These are phyloP conservation scores for Cassiopea andromeda DNA, from an alignment of 30 jellyfish, hydroid and myxozoan genomes.

Conservation along the genomic window DNA sequence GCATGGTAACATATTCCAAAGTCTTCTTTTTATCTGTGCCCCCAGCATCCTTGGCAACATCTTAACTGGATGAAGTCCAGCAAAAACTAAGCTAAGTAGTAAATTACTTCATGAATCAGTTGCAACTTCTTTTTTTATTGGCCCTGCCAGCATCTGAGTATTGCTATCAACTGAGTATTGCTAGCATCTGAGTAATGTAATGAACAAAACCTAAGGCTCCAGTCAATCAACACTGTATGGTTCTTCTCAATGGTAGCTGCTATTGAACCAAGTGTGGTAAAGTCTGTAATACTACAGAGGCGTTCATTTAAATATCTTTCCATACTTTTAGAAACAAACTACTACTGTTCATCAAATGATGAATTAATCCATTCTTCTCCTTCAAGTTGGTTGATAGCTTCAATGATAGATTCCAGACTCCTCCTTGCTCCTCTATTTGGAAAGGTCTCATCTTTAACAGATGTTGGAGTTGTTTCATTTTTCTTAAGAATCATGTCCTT, in stretches of 20 bases:
- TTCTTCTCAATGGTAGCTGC: neutral
- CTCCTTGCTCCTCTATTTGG: conserved; percentile 84
- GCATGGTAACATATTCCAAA: too few species aligned
- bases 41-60: too few species aligned
- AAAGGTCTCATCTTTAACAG: conserved; percentile 34
- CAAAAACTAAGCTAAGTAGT: too few species aligned
- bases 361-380: conserved; percentile 58
- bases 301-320: neutral
- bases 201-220: too few species aligned
- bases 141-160: too few species aligned
- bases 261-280: neutral
- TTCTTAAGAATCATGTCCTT: conserved; percentile 22
- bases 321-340: neutral
- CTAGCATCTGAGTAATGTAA: too few species aligned
- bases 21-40: too few species aligned
- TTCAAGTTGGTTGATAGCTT: conserved; percentile 96
- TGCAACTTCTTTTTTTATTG: too few species aligned
- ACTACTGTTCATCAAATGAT: conserved; percentile 34
- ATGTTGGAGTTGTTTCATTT: conserved; percentile 67
- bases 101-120: too few species aligned
- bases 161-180: too few species aligned
- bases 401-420: conserved; percentile 93
- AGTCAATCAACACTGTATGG: neutral
- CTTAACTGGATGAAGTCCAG: too few species aligned
- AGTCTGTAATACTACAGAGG: neutral